A percentile compares a stretch with the other conserved stretches of the same genome.
Evolutionary conservation across 2,797 vertebrate genomes (phyloP).

Genomic region (Erpetoichthys calabaricus): DNA sequence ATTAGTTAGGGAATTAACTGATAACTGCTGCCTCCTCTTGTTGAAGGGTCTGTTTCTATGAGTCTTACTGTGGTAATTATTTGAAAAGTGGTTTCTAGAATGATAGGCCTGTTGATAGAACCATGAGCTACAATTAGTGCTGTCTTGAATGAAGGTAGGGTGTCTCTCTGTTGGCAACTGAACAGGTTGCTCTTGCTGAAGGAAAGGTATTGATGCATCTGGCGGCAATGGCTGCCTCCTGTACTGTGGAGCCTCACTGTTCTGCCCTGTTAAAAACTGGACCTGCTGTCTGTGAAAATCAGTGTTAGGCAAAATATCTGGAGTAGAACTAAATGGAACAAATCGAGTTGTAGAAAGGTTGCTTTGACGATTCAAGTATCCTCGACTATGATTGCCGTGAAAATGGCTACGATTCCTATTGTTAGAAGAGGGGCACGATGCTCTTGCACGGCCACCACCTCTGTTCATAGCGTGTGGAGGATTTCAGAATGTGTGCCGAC

Average conservation of each 20-base stretch:
- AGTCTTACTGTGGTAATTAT: background rate
- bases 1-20: constrained; percentile 1
- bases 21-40: background rate
- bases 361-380: constrained; percentile 11
- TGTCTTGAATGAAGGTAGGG: background rate
- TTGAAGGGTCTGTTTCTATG: constrained; percentile 20
- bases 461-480: constrained; percentile 55
- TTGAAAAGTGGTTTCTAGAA: background rate
- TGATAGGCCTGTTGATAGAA: constrained; percentile 23
- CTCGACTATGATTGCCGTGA: constrained; percentile 14
- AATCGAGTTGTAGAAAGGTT: constrained; percentile 12
- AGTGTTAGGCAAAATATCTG: constrained; percentile 9
- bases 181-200: background rate
- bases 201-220: background rate
- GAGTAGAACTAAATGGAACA: background rate
- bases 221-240: constrained; percentile 12
- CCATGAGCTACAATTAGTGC: constrained; percentile 3
- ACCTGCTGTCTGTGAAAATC: constrained; percentile 45
- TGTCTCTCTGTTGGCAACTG: background rate
- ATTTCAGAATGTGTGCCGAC: constrained; percentile 17
- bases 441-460: constrained; percentile 41
- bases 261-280: constrained; percentile 47
- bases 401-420: constrained; percentile 16
- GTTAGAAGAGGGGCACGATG: constrained; percentile 23
- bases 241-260: constrained; percentile 36